Percentiles rank a stretch among this genome's conserved stretches.
Conservation (phyloP, 2,888 invertebrate genomes). For the Lochmaea capreae region DNA sequence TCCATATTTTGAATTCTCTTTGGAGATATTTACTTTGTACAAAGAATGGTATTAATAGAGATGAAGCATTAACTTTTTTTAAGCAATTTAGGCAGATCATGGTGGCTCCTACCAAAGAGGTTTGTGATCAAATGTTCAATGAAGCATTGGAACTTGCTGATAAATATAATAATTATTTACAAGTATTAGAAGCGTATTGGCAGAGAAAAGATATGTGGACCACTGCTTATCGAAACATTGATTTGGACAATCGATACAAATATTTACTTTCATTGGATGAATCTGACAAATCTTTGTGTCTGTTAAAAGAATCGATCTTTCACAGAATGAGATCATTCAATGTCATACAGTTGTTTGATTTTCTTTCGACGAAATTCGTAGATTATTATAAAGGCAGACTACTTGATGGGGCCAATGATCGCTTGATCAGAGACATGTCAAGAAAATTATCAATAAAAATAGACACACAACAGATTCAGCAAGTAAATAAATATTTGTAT, state of each 20-base stretch:
- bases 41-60: slow-evolving; percentile 21
- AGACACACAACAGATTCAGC: slow-evolving; percentile 12
- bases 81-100: slow-evolving; percentile 27
- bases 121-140: slow-evolving; percentile 13
- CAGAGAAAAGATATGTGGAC: slow-evolving; percentile 27
- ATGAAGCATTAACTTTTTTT: slow-evolving; percentile 19
- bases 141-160: slow-evolving; percentile 17
- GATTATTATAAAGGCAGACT: slow-evolving; percentile 23
- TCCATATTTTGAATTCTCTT: slow-evolving; percentile 24
- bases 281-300: slow-evolving; percentile 8
- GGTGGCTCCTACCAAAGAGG: slow-evolving; percentile 12
- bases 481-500: slow-evolving; percentile 25
- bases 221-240: slow-evolving; percentile 10
- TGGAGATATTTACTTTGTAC: slow-evolving; percentile 28
- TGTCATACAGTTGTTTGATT: slow-evolving; percentile 27
- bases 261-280: slow-evolving; percentile 9
- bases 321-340: slow-evolving; percentile 29
- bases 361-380: slow-evolving; percentile 21
- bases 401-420: slow-evolving; percentile 13
- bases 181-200: slow-evolving; percentile 29
- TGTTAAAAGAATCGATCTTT: slow-evolving; percentile 19
- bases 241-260: slow-evolving; percentile 1
- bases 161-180: slow-evolving; percentile 16
- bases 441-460: slow-evolving; percentile 17
- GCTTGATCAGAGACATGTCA: slow-evolving; percentile 22